phyloP scores from a whole-genome alignment of 2,113 vertebrate species.

The Thryonomys swinderianus region DNA sequence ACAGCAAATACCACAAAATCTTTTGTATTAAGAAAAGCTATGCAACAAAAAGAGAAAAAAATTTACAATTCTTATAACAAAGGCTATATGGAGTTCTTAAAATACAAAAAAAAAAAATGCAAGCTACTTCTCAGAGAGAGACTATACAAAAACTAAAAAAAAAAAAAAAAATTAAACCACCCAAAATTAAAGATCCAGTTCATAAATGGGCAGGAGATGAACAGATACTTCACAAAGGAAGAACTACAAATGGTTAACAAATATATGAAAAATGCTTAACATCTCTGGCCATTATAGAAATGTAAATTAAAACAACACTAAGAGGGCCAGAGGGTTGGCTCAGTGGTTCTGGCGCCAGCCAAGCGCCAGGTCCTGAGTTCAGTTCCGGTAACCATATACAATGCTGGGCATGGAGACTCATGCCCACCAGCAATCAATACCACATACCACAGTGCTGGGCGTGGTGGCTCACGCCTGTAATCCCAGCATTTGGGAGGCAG shows the following conservation, averaged over 20 bases:
- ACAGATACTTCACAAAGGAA: background rate
- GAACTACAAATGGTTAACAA: background rate
- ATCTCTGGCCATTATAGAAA: background rate
- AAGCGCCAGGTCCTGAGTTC: too few species aligned
- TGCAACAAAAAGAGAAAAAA: conserved; percentile 4
- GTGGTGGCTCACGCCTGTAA: too few species aligned
- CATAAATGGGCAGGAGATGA: background rate
- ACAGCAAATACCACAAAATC: background rate
- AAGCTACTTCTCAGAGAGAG: background rate
- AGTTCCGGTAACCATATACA: too few species aligned
- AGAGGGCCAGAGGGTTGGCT: too few species aligned
- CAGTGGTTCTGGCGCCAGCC: too few species aligned
- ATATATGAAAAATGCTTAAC: background rate
- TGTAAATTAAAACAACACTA: background rate
- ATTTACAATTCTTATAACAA: background rate
- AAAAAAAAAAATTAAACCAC: background rate
- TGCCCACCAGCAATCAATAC: too few species aligned
- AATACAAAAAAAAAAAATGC: conserved; percentile 30
- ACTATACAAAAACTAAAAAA: background rate
- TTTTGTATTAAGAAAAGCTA: background rate
- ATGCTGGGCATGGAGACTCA: too few species aligned
- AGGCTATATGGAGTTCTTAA: conserved; percentile 1
- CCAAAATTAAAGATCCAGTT: background rate
- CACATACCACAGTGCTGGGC: too few species aligned
- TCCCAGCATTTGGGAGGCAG: too few species aligned